phyloP scores from a whole-genome alignment of 2,888 invertebrate genomes.

The Macrosiphum euphorbiae region DNA sequence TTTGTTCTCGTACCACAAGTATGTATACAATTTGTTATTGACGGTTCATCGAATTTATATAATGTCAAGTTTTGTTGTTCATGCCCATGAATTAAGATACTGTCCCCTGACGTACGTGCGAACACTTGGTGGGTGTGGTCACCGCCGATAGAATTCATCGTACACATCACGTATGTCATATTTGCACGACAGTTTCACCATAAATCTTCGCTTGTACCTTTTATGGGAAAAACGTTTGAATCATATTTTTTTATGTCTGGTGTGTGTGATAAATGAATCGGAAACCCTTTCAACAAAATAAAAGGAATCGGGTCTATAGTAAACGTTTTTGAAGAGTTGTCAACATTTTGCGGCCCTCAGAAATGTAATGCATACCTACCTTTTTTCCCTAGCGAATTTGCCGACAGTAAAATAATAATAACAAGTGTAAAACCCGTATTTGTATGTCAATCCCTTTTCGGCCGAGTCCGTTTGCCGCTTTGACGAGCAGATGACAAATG shows the following conservation, averaged over 20 bases:
- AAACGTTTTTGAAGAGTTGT: slow-evolving; percentile 59
- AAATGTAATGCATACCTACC: slow-evolving; percentile 16
- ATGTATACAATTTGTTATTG: slow-evolving; percentile 27
- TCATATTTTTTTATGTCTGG: slow-evolving; percentile 33
- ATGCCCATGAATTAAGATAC: neutral
- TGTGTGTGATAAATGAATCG: slow-evolving; percentile 50
- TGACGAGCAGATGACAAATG: slow-evolving; percentile 59
- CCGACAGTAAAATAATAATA: slow-evolving; percentile 38
- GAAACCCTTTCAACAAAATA: slow-evolving; percentile 54
- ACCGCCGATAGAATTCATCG: slow-evolving; percentile 36
- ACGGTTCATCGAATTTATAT: neutral
- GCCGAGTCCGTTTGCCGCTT: neutral
- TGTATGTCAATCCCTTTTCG: slow-evolving; percentile 41
- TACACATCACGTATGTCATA: slow-evolving; percentile 45
- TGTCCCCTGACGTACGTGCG: slow-evolving; percentile 9
- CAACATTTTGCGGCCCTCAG: slow-evolving; percentile 36
- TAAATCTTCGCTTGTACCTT: slow-evolving; percentile 53
- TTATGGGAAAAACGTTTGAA: slow-evolving; percentile 17
- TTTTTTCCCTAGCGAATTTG: neutral
- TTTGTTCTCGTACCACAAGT: neutral
- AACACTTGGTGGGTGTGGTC: slow-evolving; percentile 42
- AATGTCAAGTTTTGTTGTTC: slow-evolving; percentile 16
- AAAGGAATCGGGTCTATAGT: slow-evolving; percentile 7
- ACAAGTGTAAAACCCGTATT: slow-evolving; percentile 56
- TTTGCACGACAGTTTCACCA: slow-evolving; percentile 47